Base-by-base conservation (phyloP, 1,140 invertebrate genomes). In the Habropoda laboriosa region DNA sequence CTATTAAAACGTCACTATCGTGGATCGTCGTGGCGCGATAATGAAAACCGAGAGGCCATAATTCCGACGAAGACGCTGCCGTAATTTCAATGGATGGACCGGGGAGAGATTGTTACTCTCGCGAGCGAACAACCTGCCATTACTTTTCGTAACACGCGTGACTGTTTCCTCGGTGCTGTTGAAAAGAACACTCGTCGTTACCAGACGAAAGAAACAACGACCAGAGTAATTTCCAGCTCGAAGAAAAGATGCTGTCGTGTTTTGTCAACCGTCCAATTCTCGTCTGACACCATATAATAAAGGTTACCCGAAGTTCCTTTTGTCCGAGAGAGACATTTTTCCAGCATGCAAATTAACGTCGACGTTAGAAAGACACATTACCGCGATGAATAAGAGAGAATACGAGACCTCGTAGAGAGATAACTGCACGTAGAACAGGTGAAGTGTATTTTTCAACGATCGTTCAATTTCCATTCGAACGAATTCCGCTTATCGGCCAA, bases 1-100 rank as follows among this genome's bases (percentile, higher is more conserved):
- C 72, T 86, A 86, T 85, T 85, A 86, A 87, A 73, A 86, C 76
- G 76, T 82, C 82, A 53, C 73, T 77, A 51, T 77, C 55, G 24
- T 6, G 57, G 57, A 76, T 67, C 57, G 30, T 55, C 63, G 49
- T 55, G 30, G 30, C n/a, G 51, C 38, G 68, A 74, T 86, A 85
- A 85, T 84, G 70, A 85, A 74, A 57, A 80, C 47, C 7, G 68
- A 78, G 35, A 63, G 40, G 49, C 8, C 45, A 42, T 66, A 70
- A 74, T 40, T 60, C 40, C 3, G 63, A 81, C 49, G 55, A 58
- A 76, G 42, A 42, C 45, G 27, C 40, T 38, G 53, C 51, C 42
- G 51, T 79, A 74, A 86, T 85, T 66, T 81, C n/a, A 38, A 74
- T 49, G 45, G 70, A 64, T 38, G 68, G 63, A 60, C 42, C 45